phyloP scores from a whole-genome alignment of 2,888 invertebrate genomes.

The Epinotia brunnichana region DNA sequence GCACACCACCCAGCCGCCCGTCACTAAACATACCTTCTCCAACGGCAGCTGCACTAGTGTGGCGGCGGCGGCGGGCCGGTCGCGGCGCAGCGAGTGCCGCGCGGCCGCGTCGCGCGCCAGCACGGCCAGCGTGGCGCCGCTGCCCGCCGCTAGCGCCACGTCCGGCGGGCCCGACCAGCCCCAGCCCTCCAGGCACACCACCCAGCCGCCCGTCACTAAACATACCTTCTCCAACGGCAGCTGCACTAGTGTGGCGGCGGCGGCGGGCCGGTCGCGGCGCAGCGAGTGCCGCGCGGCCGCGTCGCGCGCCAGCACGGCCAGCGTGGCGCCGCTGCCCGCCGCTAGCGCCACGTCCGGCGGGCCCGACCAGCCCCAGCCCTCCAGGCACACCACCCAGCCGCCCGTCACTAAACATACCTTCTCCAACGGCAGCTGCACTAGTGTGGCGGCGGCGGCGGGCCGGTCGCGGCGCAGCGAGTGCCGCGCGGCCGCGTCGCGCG shows the following conservation, averaged over 20 bases:
- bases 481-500: slow-evolving; percentile 50
- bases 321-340: slow-evolving; percentile 60
- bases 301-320: slow-evolving; percentile 60
- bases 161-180: too few species aligned
- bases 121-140: too few species aligned
- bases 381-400: slow-evolving; percentile 73
- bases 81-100: too few species aligned
- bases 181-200: too few species aligned
- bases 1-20: too few species aligned
- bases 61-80: too few species aligned
- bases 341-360: slow-evolving; percentile 58
- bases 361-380: slow-evolving; percentile 71
- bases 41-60: too few species aligned
- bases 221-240: slow-evolving; percentile 66
- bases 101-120: too few species aligned
- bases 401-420: slow-evolving; percentile 58
- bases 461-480: slow-evolving; percentile 68
- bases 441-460: slow-evolving; percentile 55
- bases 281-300: slow-evolving; percentile 59
- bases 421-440: slow-evolving; percentile 61
- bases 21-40: too few species aligned
- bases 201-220: not conserved
- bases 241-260: slow-evolving; percentile 62
- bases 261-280: slow-evolving; percentile 62
- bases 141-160: too few species aligned